Conservation (phyloP, 2,888 invertebrate species). For the Pristionchus maxplancki region DNA sequence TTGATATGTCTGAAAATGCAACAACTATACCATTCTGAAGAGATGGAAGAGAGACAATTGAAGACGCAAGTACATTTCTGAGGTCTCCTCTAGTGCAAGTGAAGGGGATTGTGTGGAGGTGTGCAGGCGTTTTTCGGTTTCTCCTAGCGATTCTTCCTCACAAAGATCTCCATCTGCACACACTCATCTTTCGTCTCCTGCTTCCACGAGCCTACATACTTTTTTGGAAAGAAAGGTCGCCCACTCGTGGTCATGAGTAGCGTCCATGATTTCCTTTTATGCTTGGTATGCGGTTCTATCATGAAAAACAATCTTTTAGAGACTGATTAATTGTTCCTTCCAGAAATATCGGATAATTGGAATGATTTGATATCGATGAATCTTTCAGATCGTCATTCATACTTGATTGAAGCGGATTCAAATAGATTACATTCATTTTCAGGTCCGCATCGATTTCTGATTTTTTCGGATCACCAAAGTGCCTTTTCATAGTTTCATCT, state of each 20-base stretch:
- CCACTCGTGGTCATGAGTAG: too few relatives aligned
- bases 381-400: too few relatives aligned
- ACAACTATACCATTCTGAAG: not conserved
- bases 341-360: too few relatives aligned
- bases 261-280: too few relatives aligned
- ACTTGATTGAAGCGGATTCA: too few relatives aligned
- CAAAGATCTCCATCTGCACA: not conserved
- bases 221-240: too few relatives aligned
- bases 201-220: not conserved
- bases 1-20: not conserved
- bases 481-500: not conserved
- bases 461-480: not conserved
- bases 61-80: not conserved
- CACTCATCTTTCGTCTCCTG: not conserved
- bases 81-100: not conserved
- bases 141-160: not conserved
- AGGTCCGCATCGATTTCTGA: not conserved
- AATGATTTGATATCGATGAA: too few relatives aligned
- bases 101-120: not conserved
- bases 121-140: not conserved
- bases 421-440: not conserved
- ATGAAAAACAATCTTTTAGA: too few relatives aligned
- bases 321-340: too few relatives aligned
- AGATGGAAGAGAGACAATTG: not conserved
- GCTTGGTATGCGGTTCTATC: too few relatives aligned